These are phyloP conservation scores for Clunio marinus DNA, from an alignment of 2,888 invertebrate genomes.

Conservation along the genomic window DNA sequence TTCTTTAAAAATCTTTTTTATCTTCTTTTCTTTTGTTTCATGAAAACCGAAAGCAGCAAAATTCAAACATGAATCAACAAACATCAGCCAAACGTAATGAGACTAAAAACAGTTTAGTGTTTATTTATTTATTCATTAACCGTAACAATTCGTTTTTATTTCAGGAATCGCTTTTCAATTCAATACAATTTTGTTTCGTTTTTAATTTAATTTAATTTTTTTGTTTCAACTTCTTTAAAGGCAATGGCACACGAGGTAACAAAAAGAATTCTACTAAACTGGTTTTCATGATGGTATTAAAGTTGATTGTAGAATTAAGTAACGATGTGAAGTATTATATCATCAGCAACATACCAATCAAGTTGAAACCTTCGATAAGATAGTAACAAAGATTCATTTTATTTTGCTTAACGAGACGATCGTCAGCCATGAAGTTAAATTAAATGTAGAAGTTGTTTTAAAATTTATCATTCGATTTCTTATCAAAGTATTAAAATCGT, in stretches of 20 bases:
- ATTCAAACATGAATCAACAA: not conserved
- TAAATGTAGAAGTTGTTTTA: not conserved
- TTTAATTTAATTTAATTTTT: not conserved
- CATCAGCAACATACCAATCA: conserved; percentile 19
- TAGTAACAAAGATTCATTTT: not conserved
- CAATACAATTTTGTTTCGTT: no score
- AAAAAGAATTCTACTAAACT: conserved; percentile 11
- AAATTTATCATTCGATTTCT: not conserved
- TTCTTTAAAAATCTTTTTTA: not conserved
- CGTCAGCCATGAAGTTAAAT: not conserved
- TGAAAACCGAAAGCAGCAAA: not conserved
- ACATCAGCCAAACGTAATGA: not conserved
- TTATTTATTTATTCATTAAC: not conserved
- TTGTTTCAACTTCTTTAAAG: not conserved
- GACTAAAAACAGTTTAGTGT: conserved; percentile 2
- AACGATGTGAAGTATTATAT: conserved; percentile 16
- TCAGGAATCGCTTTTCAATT: no score
- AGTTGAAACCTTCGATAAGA: not conserved
- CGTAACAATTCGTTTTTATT: no score
- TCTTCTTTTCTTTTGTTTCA: not conserved
- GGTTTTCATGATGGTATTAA: conserved; percentile 12
- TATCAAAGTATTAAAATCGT: not conserved
- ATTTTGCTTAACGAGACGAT: not conserved
- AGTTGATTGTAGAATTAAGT: not conserved
- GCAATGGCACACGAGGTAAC: not conserved